phyloP scores from a whole-genome alignment of 2,797 vertebrate species.

The Aldrovandia affinis region DNA sequence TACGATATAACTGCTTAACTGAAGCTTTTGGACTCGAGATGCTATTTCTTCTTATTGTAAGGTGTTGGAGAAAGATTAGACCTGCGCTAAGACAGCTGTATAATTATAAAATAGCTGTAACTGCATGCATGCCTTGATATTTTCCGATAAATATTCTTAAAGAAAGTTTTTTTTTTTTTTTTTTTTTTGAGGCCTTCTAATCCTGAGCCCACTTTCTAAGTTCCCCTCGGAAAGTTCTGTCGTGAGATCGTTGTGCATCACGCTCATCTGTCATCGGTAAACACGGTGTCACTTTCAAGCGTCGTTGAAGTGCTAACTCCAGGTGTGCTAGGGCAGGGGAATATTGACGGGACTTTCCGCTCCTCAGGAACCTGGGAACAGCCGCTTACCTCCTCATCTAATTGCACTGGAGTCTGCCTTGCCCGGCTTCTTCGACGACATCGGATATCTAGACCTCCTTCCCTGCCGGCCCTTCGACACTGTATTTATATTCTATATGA shows the following conservation, averaged over 20 bases:
- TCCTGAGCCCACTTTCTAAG: not conserved
- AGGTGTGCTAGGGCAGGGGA: not conserved
- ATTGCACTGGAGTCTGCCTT: constrained; percentile 86
- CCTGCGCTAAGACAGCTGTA: not conserved
- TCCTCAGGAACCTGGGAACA: constrained; percentile 84
- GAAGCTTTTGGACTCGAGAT: not conserved
- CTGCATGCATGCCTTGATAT: too few species aligned
- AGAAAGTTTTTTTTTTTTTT: too few species aligned
- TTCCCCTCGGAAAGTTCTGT: not conserved
- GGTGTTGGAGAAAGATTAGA: not conserved
- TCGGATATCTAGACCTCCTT: constrained; percentile 85
- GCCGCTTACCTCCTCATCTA: constrained; percentile 85
- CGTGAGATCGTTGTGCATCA: not conserved
- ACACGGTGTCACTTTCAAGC: not conserved
- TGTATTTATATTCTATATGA: constrained; percentile 91
- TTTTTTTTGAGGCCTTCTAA: not conserved
- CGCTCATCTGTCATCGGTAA: not conserved
- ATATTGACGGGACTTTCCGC: constrained; percentile 33
- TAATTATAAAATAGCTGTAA: not conserved
- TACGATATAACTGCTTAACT: not conserved
- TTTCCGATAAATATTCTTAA: too few species aligned
- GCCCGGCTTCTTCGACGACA: constrained; percentile 86
- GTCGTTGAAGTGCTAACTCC: not conserved
- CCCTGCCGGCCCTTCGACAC: constrained; percentile 87
- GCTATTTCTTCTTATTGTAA: not conserved